A percentile compares a stretch with the other conserved stretches of the same genome.
Conservation (phyloP, 2,113 vertebrate species). For the Delphinus delphis region DNA sequence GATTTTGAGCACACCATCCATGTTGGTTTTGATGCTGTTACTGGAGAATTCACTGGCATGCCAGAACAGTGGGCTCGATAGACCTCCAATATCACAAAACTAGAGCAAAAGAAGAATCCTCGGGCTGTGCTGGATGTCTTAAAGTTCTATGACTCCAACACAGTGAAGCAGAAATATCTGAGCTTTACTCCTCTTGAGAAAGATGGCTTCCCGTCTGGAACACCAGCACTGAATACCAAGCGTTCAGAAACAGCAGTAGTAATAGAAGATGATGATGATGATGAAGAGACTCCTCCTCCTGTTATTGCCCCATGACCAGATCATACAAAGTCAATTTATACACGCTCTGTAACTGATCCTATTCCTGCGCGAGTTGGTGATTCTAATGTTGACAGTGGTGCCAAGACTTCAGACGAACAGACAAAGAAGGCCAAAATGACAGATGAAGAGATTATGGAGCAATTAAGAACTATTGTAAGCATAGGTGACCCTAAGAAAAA, state of each 20-base stretch:
- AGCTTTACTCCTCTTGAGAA: constrained; percentile 96
- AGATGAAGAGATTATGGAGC: constrained; percentile 98
- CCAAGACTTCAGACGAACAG: constrained; percentile 91
- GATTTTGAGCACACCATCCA: constrained; percentile 99
- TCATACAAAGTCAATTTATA: constrained; percentile 98
- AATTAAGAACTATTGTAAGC: constrained; percentile 92
- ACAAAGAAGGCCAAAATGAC: constrained; percentile 99
- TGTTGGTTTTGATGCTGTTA: constrained; percentile 97
- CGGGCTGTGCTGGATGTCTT: constrained; percentile 97
- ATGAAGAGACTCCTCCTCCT: constrained; percentile 93
- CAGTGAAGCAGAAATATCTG: constrained; percentile 97
- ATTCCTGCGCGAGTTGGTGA: constrained; percentile 89
- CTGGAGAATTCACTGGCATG: constrained; percentile 99
- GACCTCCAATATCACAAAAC: constrained; percentile 98
- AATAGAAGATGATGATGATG: constrained; percentile 93
- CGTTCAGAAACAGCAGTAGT: constrained; percentile 89
- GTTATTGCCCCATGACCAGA: constrained; percentile 95
- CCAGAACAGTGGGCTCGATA: constrained; percentile 98
- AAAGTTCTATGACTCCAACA: constrained; percentile 98
- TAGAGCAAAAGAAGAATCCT: constrained; percentile 99
- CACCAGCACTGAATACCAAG: constrained; percentile 90
- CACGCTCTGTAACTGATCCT: constrained; percentile 95
- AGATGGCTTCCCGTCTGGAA: constrained; percentile 93
- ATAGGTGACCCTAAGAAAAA: constrained; percentile 92
- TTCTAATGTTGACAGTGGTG: constrained; percentile 86